A percentile compares a stretch with the other conserved stretches of the same genome.
Conservation (phyloP, 2,113 vertebrate species). For the Vidua chalybeata region DNA sequence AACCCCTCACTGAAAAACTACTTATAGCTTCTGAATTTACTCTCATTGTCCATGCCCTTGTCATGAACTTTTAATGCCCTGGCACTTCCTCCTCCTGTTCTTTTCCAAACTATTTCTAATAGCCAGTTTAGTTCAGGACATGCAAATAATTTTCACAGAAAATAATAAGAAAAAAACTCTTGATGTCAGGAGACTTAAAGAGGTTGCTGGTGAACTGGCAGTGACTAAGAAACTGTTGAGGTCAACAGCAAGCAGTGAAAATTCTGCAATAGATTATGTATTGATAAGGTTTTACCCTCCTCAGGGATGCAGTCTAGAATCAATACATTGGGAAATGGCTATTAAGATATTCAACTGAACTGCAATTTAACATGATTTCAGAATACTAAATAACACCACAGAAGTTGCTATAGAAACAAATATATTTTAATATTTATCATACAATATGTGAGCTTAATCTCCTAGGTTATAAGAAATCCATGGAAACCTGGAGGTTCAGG, state of each 20-base stretch:
- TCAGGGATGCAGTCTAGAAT: background rate
- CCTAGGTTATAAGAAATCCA: background rate
- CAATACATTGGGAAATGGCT: background rate
- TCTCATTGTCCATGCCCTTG: background rate
- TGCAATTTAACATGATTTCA: background rate
- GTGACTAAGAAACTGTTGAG: background rate
- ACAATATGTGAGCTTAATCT: background rate
- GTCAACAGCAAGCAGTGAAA: background rate
- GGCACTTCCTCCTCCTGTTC: background rate
- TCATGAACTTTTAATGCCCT: background rate
- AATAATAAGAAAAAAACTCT: background rate
- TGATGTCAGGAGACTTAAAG: background rate
- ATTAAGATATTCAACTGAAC: background rate
- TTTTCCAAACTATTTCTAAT: background rate
- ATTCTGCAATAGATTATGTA: background rate
- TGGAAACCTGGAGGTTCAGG: background rate
- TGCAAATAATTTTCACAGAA: background rate
- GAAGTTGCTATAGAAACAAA: constrained; percentile 51
- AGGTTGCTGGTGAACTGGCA: background rate
- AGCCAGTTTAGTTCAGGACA: background rate
- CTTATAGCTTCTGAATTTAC: background rate
- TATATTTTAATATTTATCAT: background rate
- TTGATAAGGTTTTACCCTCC: background rate
- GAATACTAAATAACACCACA: background rate
- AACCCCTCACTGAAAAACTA: background rate